Evolutionary conservation across 1,140 invertebrate genomes (phyloP), one percentile per base, ranked within the genome.

Genomic region (Stratiolaelaps scimitus): DNA sequence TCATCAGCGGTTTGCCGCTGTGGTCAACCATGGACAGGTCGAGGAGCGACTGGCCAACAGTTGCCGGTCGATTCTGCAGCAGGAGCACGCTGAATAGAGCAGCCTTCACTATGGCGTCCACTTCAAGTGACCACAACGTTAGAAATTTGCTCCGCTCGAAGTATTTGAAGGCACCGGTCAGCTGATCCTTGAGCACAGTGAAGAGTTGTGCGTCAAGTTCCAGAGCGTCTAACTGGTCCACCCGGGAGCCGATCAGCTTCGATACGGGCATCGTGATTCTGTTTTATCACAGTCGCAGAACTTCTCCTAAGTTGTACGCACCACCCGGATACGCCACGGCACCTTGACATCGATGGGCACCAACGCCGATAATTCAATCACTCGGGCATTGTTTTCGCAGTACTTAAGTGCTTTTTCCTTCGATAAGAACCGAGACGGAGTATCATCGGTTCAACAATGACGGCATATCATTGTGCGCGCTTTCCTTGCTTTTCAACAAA

Each of bases 101-200:
- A 17, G 53, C 53, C 34, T 60, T 60, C 26, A 60, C 26, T 15
- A 60, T 26, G 10, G 53, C 20, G 23, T 60, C 53, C 2, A 60
- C 13, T 10, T 60, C 53, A 23, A 60, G 34, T 26, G 53, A 60
- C 53, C 53, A 60, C 13, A 60, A 26, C 53, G 53, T 26, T 34
- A 60, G 20, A 34, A 60, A 60, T 26, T 60, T 17, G 26, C 26
- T 60, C 4, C 53, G 53, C 17, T 60, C 53, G 53, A 60, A 60
- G 20, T 60, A 23, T 60, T 60, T 60, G 53, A 60, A 60, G 26
- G 53, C 53, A 60, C 34, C 53, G 2, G 53, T 29, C 15, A 60
- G 34, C 17, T 34, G 53, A 60, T 15, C 26, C 26, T 60, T 60
- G 17, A 60, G 23, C 13, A 60, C 15, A 26, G 26, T 34, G 23